Evolutionary conservation across 53 echinoderm and acorn worm genomes (phyloP), one percentile per base, ranked within the genome.

Genomic region (Arbacia lixula): DNA sequence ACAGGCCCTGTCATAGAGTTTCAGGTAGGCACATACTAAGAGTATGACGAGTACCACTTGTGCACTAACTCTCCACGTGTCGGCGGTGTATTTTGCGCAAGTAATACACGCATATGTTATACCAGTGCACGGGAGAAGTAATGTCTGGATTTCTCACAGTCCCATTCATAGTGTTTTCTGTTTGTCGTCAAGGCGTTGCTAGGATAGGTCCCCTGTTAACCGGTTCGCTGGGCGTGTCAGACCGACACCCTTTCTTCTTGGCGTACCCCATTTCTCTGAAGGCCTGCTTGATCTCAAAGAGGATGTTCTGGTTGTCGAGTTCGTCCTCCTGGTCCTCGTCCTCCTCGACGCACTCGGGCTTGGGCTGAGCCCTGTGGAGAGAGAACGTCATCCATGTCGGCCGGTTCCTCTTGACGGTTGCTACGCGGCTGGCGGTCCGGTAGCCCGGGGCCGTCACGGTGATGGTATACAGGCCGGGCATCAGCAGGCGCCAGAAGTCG

Each of bases 391-490:
- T 86, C 85, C 79, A 85, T 6, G 90, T 92, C 24, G 92, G 24
- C 38, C 87, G 58, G 68, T 86, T 87, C 20, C 69, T 68, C 34
- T 86, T 71, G 12, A 95, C 92, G 0, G 92, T 86, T 17, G 93
- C 84, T 2, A 88, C 86, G 35, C 88, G 73, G 49, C 92, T 95
- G 50, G 55, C 76, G 29, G 95, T 68, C 63, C 60, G 66, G 85
- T 86, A 90, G 0, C 95, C 95, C 2, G 82, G 83, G 36, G 92
- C 95, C 17, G 87, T 71, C 32, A 86, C 92, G 30, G 90, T 90
- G 34, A 95, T 76, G 21, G 92, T 93, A 78, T 95, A 95, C 21
- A 90, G 78, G 10, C 95, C 95, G 6, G 92, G 92, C 39, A 91
- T 81, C 20, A 95, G 69, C 0, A 95, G 78, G 2, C 95, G 75